Evolutionary conservation across 2,888 invertebrate species (phyloP).

Genomic region (Polia nebulosa): DNA sequence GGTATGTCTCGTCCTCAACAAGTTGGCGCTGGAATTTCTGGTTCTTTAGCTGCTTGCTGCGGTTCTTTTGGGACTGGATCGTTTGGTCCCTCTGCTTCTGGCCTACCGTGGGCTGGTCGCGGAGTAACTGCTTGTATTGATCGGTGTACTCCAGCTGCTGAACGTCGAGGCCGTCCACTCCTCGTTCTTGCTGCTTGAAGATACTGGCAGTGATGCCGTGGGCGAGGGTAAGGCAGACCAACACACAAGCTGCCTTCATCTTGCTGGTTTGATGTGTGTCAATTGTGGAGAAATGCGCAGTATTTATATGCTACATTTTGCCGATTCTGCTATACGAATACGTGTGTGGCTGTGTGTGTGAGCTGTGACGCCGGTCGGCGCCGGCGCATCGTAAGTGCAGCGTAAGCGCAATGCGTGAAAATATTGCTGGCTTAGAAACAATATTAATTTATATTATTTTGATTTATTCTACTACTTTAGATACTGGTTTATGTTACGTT

Average conservation of each 20-base stretch:
- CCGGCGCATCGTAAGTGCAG: slow-evolving; percentile 57
- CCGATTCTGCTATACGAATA: slow-evolving; percentile 68
- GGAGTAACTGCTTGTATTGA: slow-evolving; percentile 57
- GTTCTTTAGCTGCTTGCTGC: slow-evolving; percentile 14
- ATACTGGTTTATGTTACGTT: neutral
- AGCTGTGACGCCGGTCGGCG: slow-evolving; percentile 18
- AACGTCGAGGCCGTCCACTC: slow-evolving; percentile 70
- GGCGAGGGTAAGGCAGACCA: slow-evolving; percentile 82
- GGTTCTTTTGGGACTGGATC: slow-evolving; percentile 25
- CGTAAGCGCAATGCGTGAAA: slow-evolving; percentile 51
- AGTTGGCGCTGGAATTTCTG: slow-evolving; percentile 25
- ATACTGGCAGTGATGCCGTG: slow-evolving; percentile 80
- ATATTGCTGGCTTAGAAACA: slow-evolving; percentile 22
- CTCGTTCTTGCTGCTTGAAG: slow-evolving; percentile 75
- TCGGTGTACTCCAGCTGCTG: slow-evolving; percentile 73
- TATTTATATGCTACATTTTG: slow-evolving; percentile 75
- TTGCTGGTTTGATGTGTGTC: slow-evolving; percentile 73
- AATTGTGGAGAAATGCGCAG: slow-evolving; percentile 30
- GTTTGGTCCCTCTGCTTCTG: slow-evolving; percentile 40
- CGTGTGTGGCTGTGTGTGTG: slow-evolving; percentile 32
- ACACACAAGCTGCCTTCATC: slow-evolving; percentile 83
- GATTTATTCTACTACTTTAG: neutral
- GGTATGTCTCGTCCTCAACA: slow-evolving; percentile 24
- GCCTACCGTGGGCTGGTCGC: slow-evolving; percentile 52
- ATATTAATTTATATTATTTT: neutral